Evolutionary conservation across 2,888 invertebrate species (phyloP).

Genomic region (Cancer borealis): DNA sequence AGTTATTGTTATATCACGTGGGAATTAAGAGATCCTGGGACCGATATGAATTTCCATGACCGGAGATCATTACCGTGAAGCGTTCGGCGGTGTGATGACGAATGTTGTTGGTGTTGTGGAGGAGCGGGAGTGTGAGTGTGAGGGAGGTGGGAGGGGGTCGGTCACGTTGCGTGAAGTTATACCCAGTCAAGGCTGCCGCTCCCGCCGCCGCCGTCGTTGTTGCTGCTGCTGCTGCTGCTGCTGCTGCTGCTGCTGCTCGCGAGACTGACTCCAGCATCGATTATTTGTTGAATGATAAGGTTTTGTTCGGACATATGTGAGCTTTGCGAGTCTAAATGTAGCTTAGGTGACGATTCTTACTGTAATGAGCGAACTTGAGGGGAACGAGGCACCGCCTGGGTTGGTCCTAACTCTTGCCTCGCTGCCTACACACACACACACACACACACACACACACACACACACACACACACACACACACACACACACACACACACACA

Average conservation of each 20-base stretch:
- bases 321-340: constrained; percentile 31
- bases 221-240: constrained; percentile 41
- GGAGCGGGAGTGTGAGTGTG: not conserved
- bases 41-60: constrained; percentile 66
- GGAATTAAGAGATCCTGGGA: constrained; percentile 70
- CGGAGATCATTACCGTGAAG: constrained; percentile 60
- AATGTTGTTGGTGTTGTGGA: constrained; percentile 44
- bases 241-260: constrained; percentile 61
- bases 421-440: constrained; percentile 17
- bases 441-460: constrained; percentile 48
- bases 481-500: constrained; percentile 34
- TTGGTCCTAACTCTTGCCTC: not conserved
- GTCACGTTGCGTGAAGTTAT: constrained; percentile 60
- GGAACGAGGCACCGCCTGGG: constrained; percentile 35
- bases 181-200: constrained; percentile 59
- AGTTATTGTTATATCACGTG: constrained; percentile 74
- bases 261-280: constrained; percentile 67
- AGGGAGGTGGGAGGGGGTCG: constrained; percentile 44
- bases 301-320: constrained; percentile 63
- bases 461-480: constrained; percentile 49
- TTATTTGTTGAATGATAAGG: constrained; percentile 73
- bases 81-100: constrained; percentile 35
- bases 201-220: constrained; percentile 1
- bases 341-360: constrained; percentile 44
- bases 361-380: constrained; percentile 55